These are phyloP conservation scores for Simalia tracyae DNA, from an alignment of 2,797 vertebrate genomes.

Conservation along the genomic window DNA sequence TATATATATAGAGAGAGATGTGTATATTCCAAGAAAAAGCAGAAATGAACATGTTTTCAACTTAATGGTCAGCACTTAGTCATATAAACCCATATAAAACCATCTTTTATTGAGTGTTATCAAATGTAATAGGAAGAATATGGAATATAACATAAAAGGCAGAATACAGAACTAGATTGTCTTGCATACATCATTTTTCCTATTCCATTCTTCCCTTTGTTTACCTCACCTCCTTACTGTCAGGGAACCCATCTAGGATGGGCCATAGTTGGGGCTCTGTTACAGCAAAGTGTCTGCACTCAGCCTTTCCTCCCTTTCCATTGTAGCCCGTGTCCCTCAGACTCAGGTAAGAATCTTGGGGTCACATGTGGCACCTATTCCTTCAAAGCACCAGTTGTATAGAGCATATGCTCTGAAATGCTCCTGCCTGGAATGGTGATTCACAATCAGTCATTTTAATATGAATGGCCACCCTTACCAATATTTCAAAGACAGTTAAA, in stretches of 20 bases:
- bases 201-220: background rate
- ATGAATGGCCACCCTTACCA: slow-evolving; percentile 61
- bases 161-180: background rate
- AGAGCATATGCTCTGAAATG: slow-evolving; percentile 29
- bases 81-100: background rate
- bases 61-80: background rate
- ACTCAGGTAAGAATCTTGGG: background rate
- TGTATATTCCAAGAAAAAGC: background rate
- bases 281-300: background rate
- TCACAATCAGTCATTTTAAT: slow-evolving; percentile 60
- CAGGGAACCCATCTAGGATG: background rate
- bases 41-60: background rate
- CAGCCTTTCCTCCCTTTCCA: background rate
- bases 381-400: slow-evolving; percentile 21
- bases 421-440: slow-evolving; percentile 37
- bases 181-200: background rate
- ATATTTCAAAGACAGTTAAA: slow-evolving; percentile 58
- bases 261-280: background rate
- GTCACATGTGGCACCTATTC: background rate
- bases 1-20: background rate
- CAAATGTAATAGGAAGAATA: background rate
- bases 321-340: background rate
- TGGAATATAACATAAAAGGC: background rate
- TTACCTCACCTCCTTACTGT: background rate
- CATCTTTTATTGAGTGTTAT: background rate